Evolutionary conservation across 2,888 invertebrate species (phyloP).

Genomic region (Molorchus minor): DNA sequence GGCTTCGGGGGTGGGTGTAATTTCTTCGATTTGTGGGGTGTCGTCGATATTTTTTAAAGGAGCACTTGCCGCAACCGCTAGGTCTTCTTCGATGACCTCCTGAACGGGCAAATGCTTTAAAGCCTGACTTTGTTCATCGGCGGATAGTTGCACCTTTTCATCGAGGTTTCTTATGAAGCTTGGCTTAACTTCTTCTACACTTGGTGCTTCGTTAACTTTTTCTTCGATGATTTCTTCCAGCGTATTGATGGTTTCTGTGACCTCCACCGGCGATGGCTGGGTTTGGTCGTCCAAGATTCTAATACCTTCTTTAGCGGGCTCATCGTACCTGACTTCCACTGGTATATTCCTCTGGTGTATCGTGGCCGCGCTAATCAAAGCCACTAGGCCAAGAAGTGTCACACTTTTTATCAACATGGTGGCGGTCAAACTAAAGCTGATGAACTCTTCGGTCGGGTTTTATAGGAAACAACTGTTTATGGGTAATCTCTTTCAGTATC

Average conservation of each 20-base stretch:
- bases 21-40: neutral
- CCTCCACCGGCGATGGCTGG: slow-evolving; percentile 41
- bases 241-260: slow-evolving; percentile 19
- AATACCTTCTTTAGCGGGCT: slow-evolving; percentile 19
- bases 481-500: slow-evolving; percentile 31
- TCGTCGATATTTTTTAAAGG: slow-evolving; percentile 15
- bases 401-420: slow-evolving; percentile 52
- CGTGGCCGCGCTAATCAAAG: slow-evolving; percentile 24
- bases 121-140: slow-evolving; percentile 36
- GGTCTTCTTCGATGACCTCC: neutral
- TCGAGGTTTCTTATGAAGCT: slow-evolving; percentile 48
- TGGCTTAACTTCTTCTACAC: neutral
- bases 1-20: neutral
- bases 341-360: slow-evolving; percentile 52
- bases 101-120: slow-evolving; percentile 31
- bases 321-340: slow-evolving; percentile 55
- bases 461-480: slow-evolving; percentile 52
- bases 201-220: neutral
- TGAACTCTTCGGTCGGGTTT: slow-evolving; percentile 58
- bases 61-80: neutral
- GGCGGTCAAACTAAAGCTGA: slow-evolving; percentile 55
- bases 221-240: slow-evolving; percentile 7
- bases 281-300: slow-evolving; percentile 49
- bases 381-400: slow-evolving; percentile 40
- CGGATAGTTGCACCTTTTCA: slow-evolving; percentile 51